A percentile compares a stretch with the other conserved stretches of the same genome.
phyloP scores from a whole-genome alignment of 2,797 vertebrate species.

The Dromococcyx pavoninus region DNA sequence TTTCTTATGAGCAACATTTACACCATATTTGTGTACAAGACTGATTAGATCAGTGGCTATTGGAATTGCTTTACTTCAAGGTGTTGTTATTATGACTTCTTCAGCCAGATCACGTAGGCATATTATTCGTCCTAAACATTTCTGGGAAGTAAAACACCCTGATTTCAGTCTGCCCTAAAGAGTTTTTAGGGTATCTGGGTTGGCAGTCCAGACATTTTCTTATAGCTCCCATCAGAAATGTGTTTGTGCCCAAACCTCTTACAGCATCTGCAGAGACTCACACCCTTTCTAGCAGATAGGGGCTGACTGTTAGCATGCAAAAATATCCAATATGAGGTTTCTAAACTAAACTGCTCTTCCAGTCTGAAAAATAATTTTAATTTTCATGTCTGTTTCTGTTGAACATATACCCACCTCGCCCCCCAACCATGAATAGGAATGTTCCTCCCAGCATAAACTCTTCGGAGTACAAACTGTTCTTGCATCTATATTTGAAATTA shows the following conservation, averaged over 20 bases:
- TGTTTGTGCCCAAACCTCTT: background rate
- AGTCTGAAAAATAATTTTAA: background rate
- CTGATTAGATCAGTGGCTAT: background rate
- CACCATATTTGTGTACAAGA: rapidly evolving
- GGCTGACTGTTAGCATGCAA: background rate
- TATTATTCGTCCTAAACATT: background rate
- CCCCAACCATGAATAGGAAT: background rate
- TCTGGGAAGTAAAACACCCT: background rate
- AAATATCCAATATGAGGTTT: background rate
- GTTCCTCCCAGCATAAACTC: background rate
- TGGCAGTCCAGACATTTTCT: background rate
- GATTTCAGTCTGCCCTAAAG: background rate
- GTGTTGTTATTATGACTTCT: background rate
- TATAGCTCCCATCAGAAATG: background rate
- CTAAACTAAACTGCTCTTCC: background rate
- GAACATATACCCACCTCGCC: background rate
- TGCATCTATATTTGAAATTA: background rate
- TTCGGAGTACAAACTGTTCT: background rate
- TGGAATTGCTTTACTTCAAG: background rate
- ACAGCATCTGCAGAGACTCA: background rate
- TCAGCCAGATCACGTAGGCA: background rate
- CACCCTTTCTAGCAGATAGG: rapidly evolving
- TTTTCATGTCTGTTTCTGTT: background rate
- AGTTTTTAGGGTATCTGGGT: background rate
- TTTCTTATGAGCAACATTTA: background rate